phyloP scores from a whole-genome alignment of 2,888 invertebrate genomes.

The Peribatodes rhomboidaria region DNA sequence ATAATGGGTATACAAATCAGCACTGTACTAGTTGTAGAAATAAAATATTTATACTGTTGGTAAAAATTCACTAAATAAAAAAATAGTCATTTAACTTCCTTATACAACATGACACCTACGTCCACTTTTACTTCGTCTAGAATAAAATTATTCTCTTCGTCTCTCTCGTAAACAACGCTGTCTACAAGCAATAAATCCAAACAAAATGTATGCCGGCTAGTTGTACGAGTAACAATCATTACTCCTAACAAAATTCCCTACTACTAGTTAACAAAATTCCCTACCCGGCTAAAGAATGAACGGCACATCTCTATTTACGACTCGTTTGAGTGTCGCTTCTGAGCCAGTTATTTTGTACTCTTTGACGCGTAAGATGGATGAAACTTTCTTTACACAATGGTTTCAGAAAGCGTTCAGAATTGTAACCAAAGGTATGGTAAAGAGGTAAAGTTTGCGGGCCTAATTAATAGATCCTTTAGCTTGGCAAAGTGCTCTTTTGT shows the following conservation, averaged over 20 bases:
- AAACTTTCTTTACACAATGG: constrained; percentile 15
- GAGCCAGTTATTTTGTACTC: constrained; percentile 27
- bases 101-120: too few species aligned
- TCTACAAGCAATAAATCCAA: background rate
- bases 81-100: too few species aligned
- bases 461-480: constrained; percentile 19
- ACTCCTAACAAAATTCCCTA: background rate
- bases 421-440: constrained; percentile 12
- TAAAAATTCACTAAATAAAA: too few species aligned
- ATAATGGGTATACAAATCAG: too few species aligned
- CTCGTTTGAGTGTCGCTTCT: constrained; percentile 28
- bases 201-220: background rate
- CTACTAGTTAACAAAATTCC: background rate
- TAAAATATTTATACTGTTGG: too few species aligned
- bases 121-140: too few species aligned
- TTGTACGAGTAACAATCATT: background rate
- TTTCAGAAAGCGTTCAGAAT: constrained; percentile 8
- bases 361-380: constrained; percentile 33
- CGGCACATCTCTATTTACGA: constrained; percentile 8
- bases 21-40: too few species aligned
- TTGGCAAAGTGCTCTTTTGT: constrained; percentile 11
- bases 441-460: constrained; percentile 8
- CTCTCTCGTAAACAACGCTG: background rate
- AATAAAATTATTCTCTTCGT: background rate
- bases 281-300: background rate